Conservation (phyloP, 2,113 vertebrate genomes). For the Thinocorus orbignyianus region DNA sequence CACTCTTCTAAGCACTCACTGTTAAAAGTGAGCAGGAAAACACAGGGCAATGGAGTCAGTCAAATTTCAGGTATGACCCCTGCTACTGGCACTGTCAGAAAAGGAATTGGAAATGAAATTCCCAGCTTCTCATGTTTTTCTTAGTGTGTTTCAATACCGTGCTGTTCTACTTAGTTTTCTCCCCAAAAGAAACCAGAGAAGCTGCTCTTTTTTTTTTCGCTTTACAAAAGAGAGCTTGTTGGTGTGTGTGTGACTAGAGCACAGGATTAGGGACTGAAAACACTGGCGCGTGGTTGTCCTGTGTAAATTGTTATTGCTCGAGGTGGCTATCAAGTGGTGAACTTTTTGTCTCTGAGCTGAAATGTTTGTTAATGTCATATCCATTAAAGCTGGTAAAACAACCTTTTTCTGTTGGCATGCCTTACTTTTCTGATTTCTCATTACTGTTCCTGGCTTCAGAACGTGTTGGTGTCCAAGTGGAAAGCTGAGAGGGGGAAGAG, state of each 20-base stretch:
- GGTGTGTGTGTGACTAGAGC: not conserved
- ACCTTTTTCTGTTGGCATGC: not conserved
- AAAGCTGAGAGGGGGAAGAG: not conserved
- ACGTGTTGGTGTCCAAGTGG: not conserved
- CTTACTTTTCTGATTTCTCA: not conserved
- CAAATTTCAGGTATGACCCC: not conserved
- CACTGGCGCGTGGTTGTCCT: not conserved
- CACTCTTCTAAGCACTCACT: not conserved
- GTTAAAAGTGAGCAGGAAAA: not conserved
- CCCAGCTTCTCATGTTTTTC: not conserved
- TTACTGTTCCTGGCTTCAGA: not conserved
- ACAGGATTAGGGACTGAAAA: not conserved
- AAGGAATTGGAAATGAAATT: not conserved
- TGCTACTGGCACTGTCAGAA: not conserved
- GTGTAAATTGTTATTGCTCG: not conserved
- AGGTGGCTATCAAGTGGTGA: not conserved
- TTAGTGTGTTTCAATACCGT: fast-evolving
- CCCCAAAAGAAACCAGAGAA: not conserved
- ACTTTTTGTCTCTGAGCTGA: not conserved
- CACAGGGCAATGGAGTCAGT: not conserved
- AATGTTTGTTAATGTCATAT: not conserved
- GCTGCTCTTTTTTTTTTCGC: not conserved
- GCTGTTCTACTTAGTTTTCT: not conserved
- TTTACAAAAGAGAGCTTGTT: not conserved
- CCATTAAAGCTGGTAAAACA: not conserved